Evolutionary conservation across 2,888 invertebrate genomes (phyloP).

Genomic region (Phymatocera aterrima): DNA sequence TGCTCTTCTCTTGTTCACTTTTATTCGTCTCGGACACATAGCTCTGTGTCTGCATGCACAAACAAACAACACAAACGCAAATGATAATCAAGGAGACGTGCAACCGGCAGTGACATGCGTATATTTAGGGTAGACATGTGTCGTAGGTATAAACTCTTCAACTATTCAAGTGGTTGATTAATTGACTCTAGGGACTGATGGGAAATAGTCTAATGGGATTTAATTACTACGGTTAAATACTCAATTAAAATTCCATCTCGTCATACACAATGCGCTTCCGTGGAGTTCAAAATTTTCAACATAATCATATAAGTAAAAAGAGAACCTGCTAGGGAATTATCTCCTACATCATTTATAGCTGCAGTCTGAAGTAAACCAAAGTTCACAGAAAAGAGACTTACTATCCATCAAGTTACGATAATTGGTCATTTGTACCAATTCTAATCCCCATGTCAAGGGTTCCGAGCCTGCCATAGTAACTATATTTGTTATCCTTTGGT

Average conservation of each 20-base stretch:
- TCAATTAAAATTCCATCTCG: background rate
- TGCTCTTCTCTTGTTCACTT: conserved; percentile 68
- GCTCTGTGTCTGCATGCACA: conserved; percentile 69
- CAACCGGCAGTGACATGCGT: conserved; percentile 2
- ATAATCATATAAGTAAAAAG: background rate
- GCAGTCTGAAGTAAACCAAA: background rate
- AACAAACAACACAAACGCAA: conserved; percentile 54
- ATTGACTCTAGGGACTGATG: background rate
- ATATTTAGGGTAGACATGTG: background rate
- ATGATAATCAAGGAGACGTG: conserved; percentile 32
- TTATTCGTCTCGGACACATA: conserved; percentile 72
- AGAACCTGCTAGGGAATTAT: background rate
- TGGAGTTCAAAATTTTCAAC: background rate
- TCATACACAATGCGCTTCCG: background rate
- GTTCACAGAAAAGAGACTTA: too few species aligned
- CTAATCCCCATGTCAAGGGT: too few species aligned
- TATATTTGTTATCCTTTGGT: background rate
- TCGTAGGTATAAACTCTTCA: background rate
- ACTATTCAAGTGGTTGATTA: conserved; percentile 20
- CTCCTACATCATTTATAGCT: background rate
- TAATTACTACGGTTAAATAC: conserved; percentile 15
- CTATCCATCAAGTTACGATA: too few species aligned
- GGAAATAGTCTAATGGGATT: background rate
- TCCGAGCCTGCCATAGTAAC: too few species aligned
- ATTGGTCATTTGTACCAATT: too few species aligned